phyloP scores from a whole-genome alignment of 2,797 vertebrate species.

The Thalassophryne amazonica region DNA sequence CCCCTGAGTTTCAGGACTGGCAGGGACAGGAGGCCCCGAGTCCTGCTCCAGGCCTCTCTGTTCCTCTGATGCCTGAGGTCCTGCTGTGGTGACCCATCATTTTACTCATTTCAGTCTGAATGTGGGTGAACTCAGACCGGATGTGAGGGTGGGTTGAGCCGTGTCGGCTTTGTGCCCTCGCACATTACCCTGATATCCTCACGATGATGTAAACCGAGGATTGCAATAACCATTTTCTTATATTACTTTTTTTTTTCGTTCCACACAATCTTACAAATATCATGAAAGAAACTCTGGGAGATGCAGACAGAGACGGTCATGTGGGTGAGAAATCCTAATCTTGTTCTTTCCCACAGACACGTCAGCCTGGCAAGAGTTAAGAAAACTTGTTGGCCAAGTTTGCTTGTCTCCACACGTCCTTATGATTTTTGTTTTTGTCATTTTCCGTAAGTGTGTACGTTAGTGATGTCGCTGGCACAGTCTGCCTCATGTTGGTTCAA shows the following conservation, averaged over 20 bases:
- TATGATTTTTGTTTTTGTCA: constrained; percentile 7
- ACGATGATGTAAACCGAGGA: too few species aligned
- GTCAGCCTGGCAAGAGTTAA: neutral
- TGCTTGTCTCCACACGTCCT: constrained; percentile 48
- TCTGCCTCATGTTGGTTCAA: too few species aligned
- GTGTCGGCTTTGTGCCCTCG: too few species aligned
- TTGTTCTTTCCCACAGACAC: constrained; percentile 63
- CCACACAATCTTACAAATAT: neutral
- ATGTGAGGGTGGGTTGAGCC: constrained; percentile 7
- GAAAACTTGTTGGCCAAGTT: constrained; percentile 66
- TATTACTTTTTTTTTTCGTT: neutral
- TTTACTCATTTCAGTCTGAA: constrained; percentile 18
- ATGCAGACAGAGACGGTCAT: neutral
- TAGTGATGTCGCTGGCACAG: too few species aligned
- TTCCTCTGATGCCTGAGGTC: constrained; percentile 44
- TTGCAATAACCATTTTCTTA: neutral
- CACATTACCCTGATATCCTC: too few species aligned
- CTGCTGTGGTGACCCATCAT: constrained; percentile 38
- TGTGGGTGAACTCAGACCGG: constrained; percentile 9
- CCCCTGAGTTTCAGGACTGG: constrained; percentile 50
- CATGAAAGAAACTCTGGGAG: neutral
- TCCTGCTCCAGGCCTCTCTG: constrained; percentile 46
- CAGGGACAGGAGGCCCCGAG: constrained; percentile 44
- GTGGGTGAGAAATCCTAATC: constrained; percentile 27
- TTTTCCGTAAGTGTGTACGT: too few species aligned